A percentile compares a stretch with the other conserved stretches of the same genome.
Conservation (phyloP, 2,113 vertebrate species). For the Gymnocephalus cernua region DNA sequence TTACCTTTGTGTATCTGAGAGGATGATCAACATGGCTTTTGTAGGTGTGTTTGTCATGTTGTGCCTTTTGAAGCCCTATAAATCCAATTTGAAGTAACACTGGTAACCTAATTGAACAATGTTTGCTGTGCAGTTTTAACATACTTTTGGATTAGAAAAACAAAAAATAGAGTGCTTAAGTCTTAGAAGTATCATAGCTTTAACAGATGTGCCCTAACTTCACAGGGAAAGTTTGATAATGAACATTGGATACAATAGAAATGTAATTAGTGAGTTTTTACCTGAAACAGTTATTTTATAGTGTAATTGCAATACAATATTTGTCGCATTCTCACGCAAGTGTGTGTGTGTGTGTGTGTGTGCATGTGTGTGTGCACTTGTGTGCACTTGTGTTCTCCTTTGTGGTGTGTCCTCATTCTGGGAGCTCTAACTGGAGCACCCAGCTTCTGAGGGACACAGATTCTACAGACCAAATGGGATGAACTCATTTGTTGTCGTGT, state of each 20-base stretch:
- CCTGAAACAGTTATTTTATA: conserved; percentile 8
- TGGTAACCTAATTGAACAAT: background rate
- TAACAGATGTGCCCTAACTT: background rate
- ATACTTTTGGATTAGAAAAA: background rate
- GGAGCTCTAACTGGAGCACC: conserved; percentile 66
- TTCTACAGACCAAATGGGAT: conserved; percentile 22
- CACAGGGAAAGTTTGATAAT: background rate
- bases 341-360: conserved; percentile 3
- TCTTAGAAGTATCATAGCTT: background rate
- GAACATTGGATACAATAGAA: background rate
- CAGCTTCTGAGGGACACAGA: conserved; percentile 59
- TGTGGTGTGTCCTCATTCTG: conserved; percentile 74
- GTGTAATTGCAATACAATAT: background rate
- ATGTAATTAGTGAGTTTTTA: background rate
- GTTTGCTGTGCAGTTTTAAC: background rate
- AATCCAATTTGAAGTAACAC: background rate
- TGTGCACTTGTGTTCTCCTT: conserved; percentile 51
- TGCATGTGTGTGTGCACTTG: background rate
- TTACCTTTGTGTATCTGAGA: conserved; percentile 14
- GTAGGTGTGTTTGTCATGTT: background rate
- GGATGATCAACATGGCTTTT: background rate
- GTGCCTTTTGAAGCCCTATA: background rate
- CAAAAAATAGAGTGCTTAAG: background rate
- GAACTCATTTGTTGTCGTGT: conserved; percentile 30
- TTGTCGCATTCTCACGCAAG: background rate